Percentiles rank a stretch among this genome's conserved stretches.
Conservation (phyloP, 2,888 invertebrate genomes). For the Euclidia mi region DNA sequence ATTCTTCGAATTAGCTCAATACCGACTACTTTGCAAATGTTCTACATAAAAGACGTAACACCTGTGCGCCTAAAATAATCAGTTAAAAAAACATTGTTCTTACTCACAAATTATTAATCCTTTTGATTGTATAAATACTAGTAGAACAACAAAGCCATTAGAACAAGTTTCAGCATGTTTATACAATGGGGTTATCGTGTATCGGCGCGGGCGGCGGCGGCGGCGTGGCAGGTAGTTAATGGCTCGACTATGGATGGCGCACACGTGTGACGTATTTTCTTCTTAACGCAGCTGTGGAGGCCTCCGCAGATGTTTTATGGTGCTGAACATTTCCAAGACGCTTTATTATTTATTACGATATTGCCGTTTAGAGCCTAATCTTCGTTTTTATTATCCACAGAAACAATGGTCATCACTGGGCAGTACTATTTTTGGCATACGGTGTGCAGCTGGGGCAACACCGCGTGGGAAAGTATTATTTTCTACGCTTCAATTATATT, state of each 20-base stretch:
- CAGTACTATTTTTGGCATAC: conserved; percentile 84
- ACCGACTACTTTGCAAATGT: conserved; percentile 69
- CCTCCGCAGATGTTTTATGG: conserved; percentile 89
- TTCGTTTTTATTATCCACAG: conserved; percentile 84
- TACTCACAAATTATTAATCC: too few relatives aligned
- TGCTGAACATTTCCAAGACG: conserved; percentile 87
- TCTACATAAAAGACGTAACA: conserved; percentile 40
- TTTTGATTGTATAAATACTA: conserved; percentile 16
- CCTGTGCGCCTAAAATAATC: too few relatives aligned
- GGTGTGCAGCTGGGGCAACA: conserved; percentile 80
- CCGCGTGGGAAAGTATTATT: conserved; percentile 79
- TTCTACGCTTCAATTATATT: conserved; percentile 51
- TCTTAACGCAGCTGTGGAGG: conserved; percentile 84
- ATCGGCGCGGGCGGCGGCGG: conserved; percentile 68
- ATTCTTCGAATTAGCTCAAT: too few relatives aligned
- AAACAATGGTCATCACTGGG: conserved; percentile 86
- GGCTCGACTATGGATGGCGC: conserved; percentile 74
- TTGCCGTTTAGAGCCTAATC: conserved; percentile 89
- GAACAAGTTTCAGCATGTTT: conserved; percentile 24
- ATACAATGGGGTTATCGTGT: too few relatives aligned
- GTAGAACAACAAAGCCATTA: conserved; percentile 39
- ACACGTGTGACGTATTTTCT: conserved; percentile 88
- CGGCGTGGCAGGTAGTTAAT: conserved; percentile 70
- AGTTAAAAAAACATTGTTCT: too few relatives aligned
- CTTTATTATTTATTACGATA: conserved; percentile 88